Evolutionary conservation across 2,113 vertebrate species (phyloP).

Genomic region (Myrmecobius fasciatus): DNA sequence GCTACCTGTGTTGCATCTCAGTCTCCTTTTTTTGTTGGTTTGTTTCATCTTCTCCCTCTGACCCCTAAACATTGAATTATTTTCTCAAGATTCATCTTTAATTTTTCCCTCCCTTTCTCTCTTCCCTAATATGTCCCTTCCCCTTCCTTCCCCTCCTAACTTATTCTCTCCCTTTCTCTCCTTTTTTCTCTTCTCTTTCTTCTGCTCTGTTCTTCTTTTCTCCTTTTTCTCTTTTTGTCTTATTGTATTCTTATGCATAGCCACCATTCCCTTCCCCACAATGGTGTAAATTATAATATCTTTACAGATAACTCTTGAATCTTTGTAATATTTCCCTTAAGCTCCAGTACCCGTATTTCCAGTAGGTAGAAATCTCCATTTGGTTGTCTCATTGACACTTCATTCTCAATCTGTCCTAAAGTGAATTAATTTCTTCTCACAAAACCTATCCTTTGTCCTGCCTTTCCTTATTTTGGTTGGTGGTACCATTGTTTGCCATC

Average conservation of each 20-base stretch:
- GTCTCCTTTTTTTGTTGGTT: too few relatives aligned
- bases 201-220: neutral
- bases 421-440: neutral
- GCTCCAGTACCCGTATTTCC: neutral
- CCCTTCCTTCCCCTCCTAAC: constrained; percentile 20
- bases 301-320: neutral
- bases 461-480: neutral
- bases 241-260: neutral
- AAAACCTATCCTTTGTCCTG: neutral
- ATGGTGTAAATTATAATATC: neutral
- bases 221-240: neutral
- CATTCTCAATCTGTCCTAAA: neutral
- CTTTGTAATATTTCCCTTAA: neutral
- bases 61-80: too few relatives aligned
- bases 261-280: neutral
- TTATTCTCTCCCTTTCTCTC: constrained; percentile 61
- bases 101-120: neutral
- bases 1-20: neutral
- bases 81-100: too few relatives aligned
- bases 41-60: neutral
- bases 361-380: neutral
- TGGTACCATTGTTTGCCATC: neutral
- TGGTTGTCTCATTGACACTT: neutral
- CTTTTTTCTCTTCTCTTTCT: neutral
- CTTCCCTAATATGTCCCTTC: neutral